Conservation (phyloP, 2,113 vertebrate genomes). For the Circaetus gallicus region DNA sequence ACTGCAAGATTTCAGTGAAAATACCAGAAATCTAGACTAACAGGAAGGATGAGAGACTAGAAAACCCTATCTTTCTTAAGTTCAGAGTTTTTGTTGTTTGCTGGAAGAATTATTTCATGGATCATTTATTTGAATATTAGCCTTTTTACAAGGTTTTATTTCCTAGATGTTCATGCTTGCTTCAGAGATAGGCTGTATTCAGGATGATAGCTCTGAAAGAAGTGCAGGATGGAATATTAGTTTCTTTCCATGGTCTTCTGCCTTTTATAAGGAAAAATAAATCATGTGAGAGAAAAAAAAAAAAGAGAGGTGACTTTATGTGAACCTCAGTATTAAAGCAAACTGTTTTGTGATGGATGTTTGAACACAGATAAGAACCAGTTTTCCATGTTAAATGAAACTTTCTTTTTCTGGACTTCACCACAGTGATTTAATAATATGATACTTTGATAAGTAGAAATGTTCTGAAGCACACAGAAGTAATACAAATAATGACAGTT, state of each 20-base stretch:
- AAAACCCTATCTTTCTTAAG: neutral
- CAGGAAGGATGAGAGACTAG: neutral
- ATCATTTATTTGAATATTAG: constrained; percentile 13
- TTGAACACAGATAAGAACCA: neutral
- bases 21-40: neutral
- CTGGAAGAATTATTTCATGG: constrained; percentile 33
- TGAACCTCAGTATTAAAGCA: neutral
- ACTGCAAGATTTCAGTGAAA: neutral
- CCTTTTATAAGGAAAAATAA: constrained; percentile 13
- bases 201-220: neutral
- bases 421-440: neutral
- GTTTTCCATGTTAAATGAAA: neutral
- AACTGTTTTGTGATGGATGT: neutral
- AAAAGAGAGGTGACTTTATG: neutral
- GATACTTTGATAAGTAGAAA: neutral
- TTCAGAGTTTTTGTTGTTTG: constrained; percentile 7
- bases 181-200: neutral
- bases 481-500: neutral
- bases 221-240: neutral
- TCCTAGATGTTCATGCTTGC: neutral
- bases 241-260: neutral
- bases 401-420: neutral
- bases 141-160: constrained; percentile 27
- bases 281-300: neutral
- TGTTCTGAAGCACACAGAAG: neutral